These are phyloP conservation scores for Epinephelus coioides DNA, from an alignment of 2,797 vertebrate genomes.

Conservation along the genomic window DNA sequence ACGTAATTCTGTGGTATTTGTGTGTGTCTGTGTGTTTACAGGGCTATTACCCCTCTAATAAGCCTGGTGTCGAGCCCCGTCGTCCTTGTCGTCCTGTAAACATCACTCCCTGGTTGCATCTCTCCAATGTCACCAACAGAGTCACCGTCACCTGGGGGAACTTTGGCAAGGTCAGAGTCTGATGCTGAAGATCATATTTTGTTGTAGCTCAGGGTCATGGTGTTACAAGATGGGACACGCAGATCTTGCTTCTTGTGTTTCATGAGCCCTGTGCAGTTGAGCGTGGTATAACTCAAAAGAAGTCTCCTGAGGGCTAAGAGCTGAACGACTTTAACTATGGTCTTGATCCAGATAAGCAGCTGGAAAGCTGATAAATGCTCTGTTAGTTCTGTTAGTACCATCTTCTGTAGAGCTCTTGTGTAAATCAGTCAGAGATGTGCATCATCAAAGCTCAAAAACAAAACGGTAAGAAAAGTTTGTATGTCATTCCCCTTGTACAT, in stretches of 20 bases:
- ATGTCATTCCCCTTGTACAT: neutral
- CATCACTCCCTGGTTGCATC: conserved; percentile 97
- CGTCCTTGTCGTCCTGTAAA: conserved; percentile 98
- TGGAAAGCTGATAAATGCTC: conserved; percentile 26
- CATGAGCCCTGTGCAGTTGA: neutral
- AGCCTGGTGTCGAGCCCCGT: conserved; percentile 97
- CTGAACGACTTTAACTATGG: conserved; percentile 2
- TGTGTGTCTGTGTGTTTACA: conserved; percentile 69
- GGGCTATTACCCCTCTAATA: conserved; percentile 99
- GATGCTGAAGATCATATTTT: conserved; percentile 6
- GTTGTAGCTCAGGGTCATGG: neutral
- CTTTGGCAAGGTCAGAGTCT: conserved; percentile 93
- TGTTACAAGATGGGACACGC: conserved; percentile 22
- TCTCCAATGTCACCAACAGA: conserved; percentile 94
- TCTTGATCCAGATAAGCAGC: conserved; percentile 36
- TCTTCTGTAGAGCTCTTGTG: conserved; percentile 3
- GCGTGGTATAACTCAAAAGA: neutral
- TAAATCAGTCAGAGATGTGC: conserved; percentile 14
- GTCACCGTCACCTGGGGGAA: conserved; percentile 98
- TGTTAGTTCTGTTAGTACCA: neutral
- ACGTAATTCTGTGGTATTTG: neutral
- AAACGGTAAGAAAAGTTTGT: conserved; percentile 2
- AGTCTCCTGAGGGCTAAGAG: neutral
- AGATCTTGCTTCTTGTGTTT: conserved; percentile 11
- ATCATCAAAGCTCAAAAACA: neutral